A percentile compares a stretch with the other conserved stretches of the same genome.
Conservation (phyloP, 2,113 vertebrate species). For the Misgurnus mizolepis region DNA sequence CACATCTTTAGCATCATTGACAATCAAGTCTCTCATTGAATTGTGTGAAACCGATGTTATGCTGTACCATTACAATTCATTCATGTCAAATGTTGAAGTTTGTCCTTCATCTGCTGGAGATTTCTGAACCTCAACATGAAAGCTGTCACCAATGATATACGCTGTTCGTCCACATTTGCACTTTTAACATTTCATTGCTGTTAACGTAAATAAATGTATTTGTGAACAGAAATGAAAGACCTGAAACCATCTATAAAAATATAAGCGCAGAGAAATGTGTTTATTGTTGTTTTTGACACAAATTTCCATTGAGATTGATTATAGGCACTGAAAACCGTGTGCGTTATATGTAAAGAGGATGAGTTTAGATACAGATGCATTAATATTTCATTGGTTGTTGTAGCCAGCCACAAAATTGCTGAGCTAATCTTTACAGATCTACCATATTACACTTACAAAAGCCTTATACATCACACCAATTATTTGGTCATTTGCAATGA, state of each 20-base stretch:
- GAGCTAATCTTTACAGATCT: conserved; percentile 34
- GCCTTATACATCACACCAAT: neutral
- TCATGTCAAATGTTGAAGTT: neutral
- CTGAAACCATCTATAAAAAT: conserved; percentile 28
- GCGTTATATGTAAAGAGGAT: neutral
- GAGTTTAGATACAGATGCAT: conserved; percentile 32
- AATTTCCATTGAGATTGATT: too few relatives aligned
- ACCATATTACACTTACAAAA: conserved; percentile 32
- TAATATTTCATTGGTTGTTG: conserved; percentile 52
- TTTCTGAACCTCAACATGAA: neutral
- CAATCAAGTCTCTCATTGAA: neutral
- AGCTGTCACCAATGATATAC: neutral
- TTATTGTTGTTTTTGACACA: neutral
- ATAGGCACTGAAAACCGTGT: neutral
- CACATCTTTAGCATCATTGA: neutral
- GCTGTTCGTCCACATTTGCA: conserved; percentile 20
- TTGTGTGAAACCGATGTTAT: neutral
- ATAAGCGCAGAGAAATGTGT: neutral
- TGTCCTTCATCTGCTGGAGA: neutral
- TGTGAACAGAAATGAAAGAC: conserved; percentile 25
- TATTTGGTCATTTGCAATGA: too few relatives aligned
- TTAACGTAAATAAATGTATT: conserved; percentile 16
- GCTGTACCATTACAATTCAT: conserved; percentile 4
- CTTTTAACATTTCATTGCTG: conserved; percentile 32
- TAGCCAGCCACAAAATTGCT: conserved; percentile 37